phyloP scores from a whole-genome alignment of 2,113 vertebrate species.

The Prunella himalayana region DNA sequence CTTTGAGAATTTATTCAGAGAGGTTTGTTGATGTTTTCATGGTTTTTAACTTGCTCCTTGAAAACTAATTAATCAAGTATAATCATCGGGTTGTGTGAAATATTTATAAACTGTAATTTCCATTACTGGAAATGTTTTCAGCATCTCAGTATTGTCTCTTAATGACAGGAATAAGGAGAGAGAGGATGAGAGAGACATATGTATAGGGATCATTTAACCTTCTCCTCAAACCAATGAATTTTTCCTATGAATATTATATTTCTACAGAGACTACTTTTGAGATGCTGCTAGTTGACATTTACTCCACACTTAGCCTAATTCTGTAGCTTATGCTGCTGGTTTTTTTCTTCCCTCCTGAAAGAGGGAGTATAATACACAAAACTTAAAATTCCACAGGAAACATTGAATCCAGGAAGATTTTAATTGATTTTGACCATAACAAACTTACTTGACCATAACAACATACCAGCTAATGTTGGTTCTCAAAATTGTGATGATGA shows the following conservation, averaged over 20 bases:
- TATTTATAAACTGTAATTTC: slow-evolving; percentile 44
- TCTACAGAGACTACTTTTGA: neutral
- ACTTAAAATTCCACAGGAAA: neutral
- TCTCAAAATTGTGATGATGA: neutral
- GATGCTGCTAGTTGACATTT: neutral
- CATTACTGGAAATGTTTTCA: slow-evolving; percentile 2
- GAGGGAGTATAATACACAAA: neutral
- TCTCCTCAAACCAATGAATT: neutral
- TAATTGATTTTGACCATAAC: neutral
- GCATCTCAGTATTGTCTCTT: neutral
- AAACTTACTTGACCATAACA: too few species aligned
- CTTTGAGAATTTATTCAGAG: slow-evolving; percentile 9
- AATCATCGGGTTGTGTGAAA: slow-evolving; percentile 34
- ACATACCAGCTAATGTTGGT: too few species aligned
- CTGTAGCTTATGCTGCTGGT: neutral
- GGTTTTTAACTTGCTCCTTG: slow-evolving; percentile 17
- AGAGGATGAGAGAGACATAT: neutral
- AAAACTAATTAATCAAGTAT: slow-evolving; percentile 51
- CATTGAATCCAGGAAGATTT: neutral
- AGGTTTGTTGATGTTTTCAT: slow-evolving; percentile 13
- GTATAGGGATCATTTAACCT: neutral
- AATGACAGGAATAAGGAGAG: neutral
- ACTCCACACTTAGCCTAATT: neutral
- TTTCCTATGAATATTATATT: slow-evolving; percentile 5
- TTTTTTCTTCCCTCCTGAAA: neutral